Base-by-base conservation (phyloP, 1,140 invertebrate genomes). In the Hyles euphorbiae region DNA sequence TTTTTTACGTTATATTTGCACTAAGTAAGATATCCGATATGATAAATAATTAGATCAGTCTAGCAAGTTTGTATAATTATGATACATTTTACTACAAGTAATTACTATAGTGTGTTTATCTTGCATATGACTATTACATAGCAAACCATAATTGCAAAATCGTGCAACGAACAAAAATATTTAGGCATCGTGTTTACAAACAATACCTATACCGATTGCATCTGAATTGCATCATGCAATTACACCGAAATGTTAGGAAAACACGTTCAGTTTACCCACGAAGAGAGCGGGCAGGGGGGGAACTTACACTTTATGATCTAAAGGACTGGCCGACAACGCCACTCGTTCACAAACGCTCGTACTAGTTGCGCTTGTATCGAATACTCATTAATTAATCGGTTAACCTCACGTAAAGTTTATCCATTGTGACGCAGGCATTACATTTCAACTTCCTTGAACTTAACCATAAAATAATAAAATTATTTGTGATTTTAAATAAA, bases 261-360 rank as follows among this genome's bases (percentile, higher is more conserved):
- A 7, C n/a, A 11, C 12, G 46, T n/a, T 48, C 2, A n/a, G 46
- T 48, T 48, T 48, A 48, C 46, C 5, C 12, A n/a, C 46, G 55
- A 45, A 8, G 36, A 5, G 36, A 40, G 36, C 36, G 36, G 55
- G 57, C 45, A 71, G 63, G 72, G 74, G 81, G 65, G 67, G 57
- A 65, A 67, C 56, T 59, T 62, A 61, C 56, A 63, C 60, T 68
- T 74, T 78, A 78, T 76, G 80, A 71, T 68, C 68, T 72, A 68
- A 77, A 76, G 67, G 67, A 72, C 60, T 48, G 58, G 46, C 53
- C 49, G 45, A 49, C 11, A 57, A 44, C 63, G 65, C 58, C 78
- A 81, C 62, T 81, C 71, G 64, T 58, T 70, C 63, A 54, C 63
- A 48, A 59, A 40, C 69, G 50, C 67, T 68, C 58, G 67, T 56